Percentiles rank a stretch among this genome's conserved stretches.
These are phyloP conservation scores for Subacronicta megacephala DNA, from an alignment of 2,888 invertebrate species.

Conservation along the genomic window DNA sequence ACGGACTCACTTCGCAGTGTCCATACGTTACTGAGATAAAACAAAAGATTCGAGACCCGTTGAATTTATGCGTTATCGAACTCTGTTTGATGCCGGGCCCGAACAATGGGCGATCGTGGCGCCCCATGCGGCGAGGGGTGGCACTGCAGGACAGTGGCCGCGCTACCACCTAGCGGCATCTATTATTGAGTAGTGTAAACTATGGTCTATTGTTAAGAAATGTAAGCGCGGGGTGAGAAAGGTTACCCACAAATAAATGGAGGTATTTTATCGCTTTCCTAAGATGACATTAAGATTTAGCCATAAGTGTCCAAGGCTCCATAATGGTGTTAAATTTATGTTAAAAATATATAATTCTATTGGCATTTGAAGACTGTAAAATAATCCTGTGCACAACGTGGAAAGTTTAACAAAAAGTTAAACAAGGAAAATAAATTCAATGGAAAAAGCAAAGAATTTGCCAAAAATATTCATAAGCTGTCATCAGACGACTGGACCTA, in stretches of 20 bases:
- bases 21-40: conserved; percentile 89
- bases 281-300: conserved; percentile 61
- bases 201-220: conserved; percentile 58
- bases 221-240: conserved; percentile 59
- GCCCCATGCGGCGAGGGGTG: conserved; percentile 86
- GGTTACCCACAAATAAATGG: conserved; percentile 64
- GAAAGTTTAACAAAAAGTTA: conserved; percentile 73
- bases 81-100: conserved; percentile 79
- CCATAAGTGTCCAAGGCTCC: conserved; percentile 39
- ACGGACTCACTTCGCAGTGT: conserved; percentile 88
- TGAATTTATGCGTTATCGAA: conserved; percentile 88
- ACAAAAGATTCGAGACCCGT: conserved; percentile 85
- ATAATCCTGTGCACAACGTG: conserved; percentile 21
- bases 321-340: conserved; percentile 43
- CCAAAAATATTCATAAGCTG: conserved; percentile 90
- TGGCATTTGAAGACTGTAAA: conserved; percentile 29
- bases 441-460: conserved; percentile 81
- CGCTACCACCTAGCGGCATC: conserved; percentile 77
- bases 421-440: conserved; percentile 76
- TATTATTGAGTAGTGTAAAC: conserved; percentile 78
- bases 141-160: conserved; percentile 58
- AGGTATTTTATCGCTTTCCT: conserved; percentile 63
- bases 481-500: conserved; percentile 87
- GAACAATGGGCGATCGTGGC: conserved; percentile 88
- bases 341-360: conserved; percentile 31